Base-by-base conservation (phyloP, 1,140 invertebrate species). In the Ostrea denselamellosa region DNA sequence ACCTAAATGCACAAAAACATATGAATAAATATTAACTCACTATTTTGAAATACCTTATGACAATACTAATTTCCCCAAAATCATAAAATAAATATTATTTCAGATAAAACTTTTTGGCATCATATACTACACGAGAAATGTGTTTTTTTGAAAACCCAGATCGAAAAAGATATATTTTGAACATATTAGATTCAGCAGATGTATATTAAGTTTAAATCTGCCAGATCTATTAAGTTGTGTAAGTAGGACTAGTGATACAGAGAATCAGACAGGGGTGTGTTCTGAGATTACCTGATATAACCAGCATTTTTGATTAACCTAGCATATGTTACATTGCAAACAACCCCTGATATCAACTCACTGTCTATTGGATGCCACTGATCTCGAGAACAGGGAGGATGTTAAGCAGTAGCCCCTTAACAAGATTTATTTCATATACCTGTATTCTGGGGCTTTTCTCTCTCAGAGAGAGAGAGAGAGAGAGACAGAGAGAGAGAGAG, bases 251-350 rank as follows among this genome's bases (percentile, higher is more conserved):
- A 3, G 68, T 28, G 25, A 77, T 77, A 77, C 25, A 25, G 10
- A 2, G 68, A 34, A 34, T 77, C 8, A 77, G 68, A 77, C 25
- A 77, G 28, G 68, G 68, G 68, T 77, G 68, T 77, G 68, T 77
- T 25, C 68, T 34, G 28, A 77, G 28, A 77, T 77, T 77, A 77
- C 68, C 22, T 77, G 68, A 77, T 77, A 77, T 77, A 14, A 62
- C 25, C 22, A 77, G 68, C 10, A 2, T 28, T 25, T 77, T 77
- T 77, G 68, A 77, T 44, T 77, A 77, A 77, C 68, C 28, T 28
- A 77, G 68, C 68, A 77, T 77, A 77, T 77, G 68, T 77, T 77
- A 77, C 68, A 77, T 77, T 25, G 28, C 68, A 77, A 77, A 77
- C 28, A 77, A 77, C 68, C 68, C 68, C 28, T 10, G 65, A 77